Percentiles rank a stretch among this genome's conserved stretches.
These are phyloP conservation scores for Corbicula japonica DNA, from an alignment of 2,888 invertebrate species.

Conservation along the genomic window DNA sequence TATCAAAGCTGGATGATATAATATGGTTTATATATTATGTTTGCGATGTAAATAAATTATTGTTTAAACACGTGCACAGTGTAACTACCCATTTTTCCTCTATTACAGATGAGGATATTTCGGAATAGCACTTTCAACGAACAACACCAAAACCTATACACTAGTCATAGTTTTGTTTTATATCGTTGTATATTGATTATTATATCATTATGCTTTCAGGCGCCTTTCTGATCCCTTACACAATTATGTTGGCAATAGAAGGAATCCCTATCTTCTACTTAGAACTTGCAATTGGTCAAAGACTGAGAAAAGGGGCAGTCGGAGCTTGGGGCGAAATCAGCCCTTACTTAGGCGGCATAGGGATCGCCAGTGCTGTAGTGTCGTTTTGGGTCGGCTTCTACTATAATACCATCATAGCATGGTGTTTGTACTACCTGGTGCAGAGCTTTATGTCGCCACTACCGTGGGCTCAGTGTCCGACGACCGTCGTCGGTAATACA, in stretches of 20 bases:
- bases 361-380: slow-evolving; percentile 96
- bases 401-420: slow-evolving; percentile 98
- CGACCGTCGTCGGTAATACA: slow-evolving; percentile 40
- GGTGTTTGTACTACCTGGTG: slow-evolving; percentile 97
- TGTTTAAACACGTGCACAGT: background rate
- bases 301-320: slow-evolving; percentile 94
- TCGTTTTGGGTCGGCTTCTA: slow-evolving; percentile 97
- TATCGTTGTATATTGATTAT: background rate
- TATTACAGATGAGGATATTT: background rate
- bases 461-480: slow-evolving; percentile 94
- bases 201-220: slow-evolving; percentile 89
- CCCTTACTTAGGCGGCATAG: slow-evolving; percentile 96
- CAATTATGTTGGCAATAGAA: slow-evolving; percentile 94
- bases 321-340: slow-evolving; percentile 98
- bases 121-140: background rate
- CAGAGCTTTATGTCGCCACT: slow-evolving; percentile 95
- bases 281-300: slow-evolving; percentile 97
- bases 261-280: slow-evolving; percentile 97
- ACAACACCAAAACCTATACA: background rate
- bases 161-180: background rate
- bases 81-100: background rate
- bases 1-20: too few relatives aligned
- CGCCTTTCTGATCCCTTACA: slow-evolving; percentile 97
- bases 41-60: background rate
- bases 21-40: background rate